Percentiles rank a stretch among this genome's conserved stretches.
These are phyloP conservation scores for Habropoda laboriosa DNA, from an alignment of 1,140 invertebrate species.

Conservation along the genomic window DNA sequence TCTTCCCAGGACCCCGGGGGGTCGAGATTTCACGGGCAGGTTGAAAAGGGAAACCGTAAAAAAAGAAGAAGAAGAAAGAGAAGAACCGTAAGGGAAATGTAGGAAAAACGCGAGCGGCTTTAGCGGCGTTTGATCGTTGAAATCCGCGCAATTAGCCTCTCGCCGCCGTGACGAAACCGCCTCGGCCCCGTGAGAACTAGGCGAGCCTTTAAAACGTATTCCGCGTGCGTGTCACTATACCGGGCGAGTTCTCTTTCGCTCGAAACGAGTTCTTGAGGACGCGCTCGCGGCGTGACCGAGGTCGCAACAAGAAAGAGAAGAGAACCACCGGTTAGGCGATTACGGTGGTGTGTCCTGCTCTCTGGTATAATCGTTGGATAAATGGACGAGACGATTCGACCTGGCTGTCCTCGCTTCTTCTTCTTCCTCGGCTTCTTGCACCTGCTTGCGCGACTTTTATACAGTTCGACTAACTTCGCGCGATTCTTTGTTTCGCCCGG, in stretches of 20 bases:
- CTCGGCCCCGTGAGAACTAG: conserved; percentile 59
- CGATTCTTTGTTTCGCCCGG: background rate
- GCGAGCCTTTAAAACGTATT: conserved; percentile 51
- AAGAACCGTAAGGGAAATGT: too few species aligned
- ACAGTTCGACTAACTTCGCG: background rate
- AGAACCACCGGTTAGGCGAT: conserved; percentile 9
- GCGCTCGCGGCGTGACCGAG: conserved; percentile 53
- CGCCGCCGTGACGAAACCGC: conserved; percentile 45
- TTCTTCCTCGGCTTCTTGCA: background rate
- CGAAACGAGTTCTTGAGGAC: conserved; percentile 59
- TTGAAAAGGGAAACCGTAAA: background rate
- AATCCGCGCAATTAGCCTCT: conserved; percentile 14
- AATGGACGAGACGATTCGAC: background rate
- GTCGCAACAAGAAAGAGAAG: conserved; percentile 41
- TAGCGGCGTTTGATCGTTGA: conserved; percentile 1
- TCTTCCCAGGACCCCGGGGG: background rate
- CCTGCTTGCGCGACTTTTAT: background rate
- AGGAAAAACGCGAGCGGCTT: background rate
- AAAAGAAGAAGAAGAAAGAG: background rate
- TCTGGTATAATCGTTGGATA: too few species aligned
- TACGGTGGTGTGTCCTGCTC: background rate
- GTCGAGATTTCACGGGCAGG: background rate
- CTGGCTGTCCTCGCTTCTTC: background rate
- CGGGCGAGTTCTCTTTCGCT: conserved; percentile 62
- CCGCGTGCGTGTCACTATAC: conserved; percentile 24